phyloP scores from a whole-genome alignment of 1,140 invertebrate species.

The Brachystomella parvula region DNA sequence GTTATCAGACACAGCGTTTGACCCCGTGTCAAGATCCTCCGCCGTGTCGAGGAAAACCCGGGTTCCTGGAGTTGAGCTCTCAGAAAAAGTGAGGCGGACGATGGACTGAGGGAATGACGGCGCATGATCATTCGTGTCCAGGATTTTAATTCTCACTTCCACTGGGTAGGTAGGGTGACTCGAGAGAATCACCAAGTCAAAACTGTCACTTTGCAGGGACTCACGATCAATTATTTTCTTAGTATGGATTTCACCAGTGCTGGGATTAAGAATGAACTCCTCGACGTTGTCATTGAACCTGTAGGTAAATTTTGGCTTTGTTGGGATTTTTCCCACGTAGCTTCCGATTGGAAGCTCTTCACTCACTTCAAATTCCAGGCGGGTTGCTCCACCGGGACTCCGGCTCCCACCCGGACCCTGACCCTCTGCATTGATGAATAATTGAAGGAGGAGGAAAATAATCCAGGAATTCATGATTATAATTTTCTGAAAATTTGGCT shows the following conservation, averaged over 20 bases:
- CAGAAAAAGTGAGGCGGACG: constrained; percentile 77
- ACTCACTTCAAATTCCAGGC: constrained; percentile 70
- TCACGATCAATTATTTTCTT: constrained; percentile 73
- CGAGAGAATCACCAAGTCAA: constrained; percentile 79
- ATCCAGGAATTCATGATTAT: no score
- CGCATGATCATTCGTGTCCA: constrained; percentile 82
- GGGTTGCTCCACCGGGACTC: constrained; percentile 66
- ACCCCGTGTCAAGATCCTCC: constrained; percentile 73
- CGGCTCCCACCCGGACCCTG: constrained; percentile 14
- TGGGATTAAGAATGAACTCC: constrained; percentile 70
- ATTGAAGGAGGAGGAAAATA: no score
- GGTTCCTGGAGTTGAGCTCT: constrained; percentile 78
- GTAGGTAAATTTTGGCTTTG: constrained; percentile 76
- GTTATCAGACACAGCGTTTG: constrained; percentile 74
- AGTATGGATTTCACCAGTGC: constrained; percentile 72
- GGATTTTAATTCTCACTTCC: constrained; percentile 74
- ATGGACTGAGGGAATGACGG: constrained; percentile 81
- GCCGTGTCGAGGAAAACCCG: constrained; percentile 77
- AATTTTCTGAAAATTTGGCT: no score
- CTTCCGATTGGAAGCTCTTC: constrained; percentile 75
- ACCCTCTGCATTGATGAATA: no score
- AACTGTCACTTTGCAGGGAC: constrained; percentile 62
- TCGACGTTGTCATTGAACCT: constrained; percentile 80
- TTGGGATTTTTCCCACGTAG: constrained; percentile 73
- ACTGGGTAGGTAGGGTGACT: constrained; percentile 89